phyloP scores from a whole-genome alignment of 53 echinoderm and acorn worm species.

The Echinarachnius parma region DNA sequence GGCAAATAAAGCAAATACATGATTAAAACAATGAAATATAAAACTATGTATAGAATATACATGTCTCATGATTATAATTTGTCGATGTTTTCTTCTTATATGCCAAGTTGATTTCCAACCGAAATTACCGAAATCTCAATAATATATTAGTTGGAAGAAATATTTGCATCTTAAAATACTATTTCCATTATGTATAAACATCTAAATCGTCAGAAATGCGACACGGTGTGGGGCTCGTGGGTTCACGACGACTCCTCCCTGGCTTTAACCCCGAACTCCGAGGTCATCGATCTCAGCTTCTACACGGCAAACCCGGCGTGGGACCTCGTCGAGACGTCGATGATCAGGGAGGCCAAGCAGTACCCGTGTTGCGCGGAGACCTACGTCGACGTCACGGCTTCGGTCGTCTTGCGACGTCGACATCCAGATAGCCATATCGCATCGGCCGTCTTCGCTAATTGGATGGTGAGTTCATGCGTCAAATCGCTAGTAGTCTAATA shows the following conservation, averaged over 20 bases:
- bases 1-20: too few relatives aligned
- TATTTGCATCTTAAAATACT: too few relatives aligned
- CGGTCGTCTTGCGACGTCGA: constrained; percentile 5
- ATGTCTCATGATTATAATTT: too few relatives aligned
- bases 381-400: constrained; percentile 14
- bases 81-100: too few relatives aligned
- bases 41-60: too few relatives aligned
- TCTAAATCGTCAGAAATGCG: constrained; percentile 13
- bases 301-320: constrained; percentile 9
- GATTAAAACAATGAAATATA: too few relatives aligned
- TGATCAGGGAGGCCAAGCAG: neutral
- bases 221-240: constrained; percentile 24
- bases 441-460: constrained; percentile 24
- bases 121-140: too few relatives aligned
- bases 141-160: too few relatives aligned
- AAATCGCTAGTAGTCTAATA: too few relatives aligned
- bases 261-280: neutral
- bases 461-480: constrained; percentile 29
- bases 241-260: constrained; percentile 20
- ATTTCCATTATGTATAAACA: neutral
- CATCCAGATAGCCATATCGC: constrained; percentile 21
- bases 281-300: neutral
- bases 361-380: constrained; percentile 1
- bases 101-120: too few relatives aligned
- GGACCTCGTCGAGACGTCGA: constrained; percentile 10